Evolutionary conservation across 2,888 invertebrate genomes (phyloP).

Genomic region (Agrochola lota): DNA sequence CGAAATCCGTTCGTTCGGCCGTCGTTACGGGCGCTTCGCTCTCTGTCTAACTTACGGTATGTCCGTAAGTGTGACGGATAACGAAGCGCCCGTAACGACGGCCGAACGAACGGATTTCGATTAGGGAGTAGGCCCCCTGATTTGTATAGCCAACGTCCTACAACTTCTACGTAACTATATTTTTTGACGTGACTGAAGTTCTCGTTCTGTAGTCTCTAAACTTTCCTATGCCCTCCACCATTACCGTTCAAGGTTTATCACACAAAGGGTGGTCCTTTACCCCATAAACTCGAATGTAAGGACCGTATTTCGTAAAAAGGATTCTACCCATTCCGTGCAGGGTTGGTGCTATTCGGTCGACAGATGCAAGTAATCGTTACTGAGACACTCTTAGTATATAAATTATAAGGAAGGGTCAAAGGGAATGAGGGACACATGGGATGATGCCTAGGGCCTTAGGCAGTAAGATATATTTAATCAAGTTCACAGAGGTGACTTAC

Average conservation of each 20-base stretch:
- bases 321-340: slow-evolving; percentile 18
- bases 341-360: slow-evolving; percentile 7
- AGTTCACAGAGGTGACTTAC: slow-evolving; percentile 8
- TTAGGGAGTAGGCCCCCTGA: too few species aligned
- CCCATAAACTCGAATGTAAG: slow-evolving; percentile 13
- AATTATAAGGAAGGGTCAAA: slow-evolving; percentile 57
- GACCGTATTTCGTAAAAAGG: slow-evolving; percentile 48
- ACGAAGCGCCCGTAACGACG: too few species aligned
- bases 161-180: too few species aligned
- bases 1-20: too few species aligned
- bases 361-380: slow-evolving; percentile 62
- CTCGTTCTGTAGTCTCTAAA: too few species aligned
- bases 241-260: neutral
- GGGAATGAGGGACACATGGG: slow-evolving; percentile 25
- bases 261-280: neutral
- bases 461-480: slow-evolving; percentile 27
- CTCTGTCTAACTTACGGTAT: too few species aligned
- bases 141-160: too few species aligned
- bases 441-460: neutral
- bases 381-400: slow-evolving; percentile 39
- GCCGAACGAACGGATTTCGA: too few species aligned
- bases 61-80: too few species aligned
- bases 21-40: too few species aligned
- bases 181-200: too few species aligned
- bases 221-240: neutral